These are phyloP conservation scores for Salvelinus sp. DNA, from an alignment of 2,113 vertebrate species.

Conservation along the genomic window DNA sequence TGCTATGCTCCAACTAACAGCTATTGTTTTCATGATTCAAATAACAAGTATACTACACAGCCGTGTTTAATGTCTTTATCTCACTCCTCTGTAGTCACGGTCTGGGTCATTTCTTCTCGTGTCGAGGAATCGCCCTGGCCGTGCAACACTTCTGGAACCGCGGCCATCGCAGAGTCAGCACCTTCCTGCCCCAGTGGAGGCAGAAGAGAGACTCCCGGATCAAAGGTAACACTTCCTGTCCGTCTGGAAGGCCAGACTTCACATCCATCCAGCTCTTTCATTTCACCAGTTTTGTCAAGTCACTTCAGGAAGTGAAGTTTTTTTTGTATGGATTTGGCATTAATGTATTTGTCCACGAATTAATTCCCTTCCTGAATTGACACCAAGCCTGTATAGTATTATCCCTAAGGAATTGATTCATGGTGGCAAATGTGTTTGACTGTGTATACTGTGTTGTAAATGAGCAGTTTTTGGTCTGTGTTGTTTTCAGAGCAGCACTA, in stretches of 20 bases:
- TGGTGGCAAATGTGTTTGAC: background rate
- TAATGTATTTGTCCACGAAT: too few relatives aligned
- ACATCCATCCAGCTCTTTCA: too few relatives aligned
- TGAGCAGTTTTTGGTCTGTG: constrained; percentile 2
- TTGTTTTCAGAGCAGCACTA: constrained; percentile 78
- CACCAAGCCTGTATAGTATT: too few relatives aligned
- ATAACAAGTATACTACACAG: background rate
- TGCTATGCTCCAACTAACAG: too few relatives aligned
- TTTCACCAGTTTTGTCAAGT: too few relatives aligned
- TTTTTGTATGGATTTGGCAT: background rate
- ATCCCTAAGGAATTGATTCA: too few relatives aligned
- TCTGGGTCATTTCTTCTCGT: constrained; percentile 83
- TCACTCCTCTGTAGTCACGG: constrained; percentile 75
- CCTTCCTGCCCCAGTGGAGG: constrained; percentile 83
- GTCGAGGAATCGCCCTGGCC: constrained; percentile 86
- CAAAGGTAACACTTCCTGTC: constrained; percentile 72
- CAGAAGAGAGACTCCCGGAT: constrained; percentile 76
- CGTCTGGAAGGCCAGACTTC: too few relatives aligned
- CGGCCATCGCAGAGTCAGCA: constrained; percentile 81
- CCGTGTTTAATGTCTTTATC: background rate
- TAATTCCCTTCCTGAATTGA: too few relatives aligned
- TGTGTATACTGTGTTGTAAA: background rate
- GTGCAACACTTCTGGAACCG: constrained; percentile 88
- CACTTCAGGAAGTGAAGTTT: background rate
- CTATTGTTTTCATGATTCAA: too few relatives aligned